Evolutionary conservation across 2,113 vertebrate species (phyloP), one percentile per base, ranked within the genome.

Genomic region (Ailurus styani): DNA sequence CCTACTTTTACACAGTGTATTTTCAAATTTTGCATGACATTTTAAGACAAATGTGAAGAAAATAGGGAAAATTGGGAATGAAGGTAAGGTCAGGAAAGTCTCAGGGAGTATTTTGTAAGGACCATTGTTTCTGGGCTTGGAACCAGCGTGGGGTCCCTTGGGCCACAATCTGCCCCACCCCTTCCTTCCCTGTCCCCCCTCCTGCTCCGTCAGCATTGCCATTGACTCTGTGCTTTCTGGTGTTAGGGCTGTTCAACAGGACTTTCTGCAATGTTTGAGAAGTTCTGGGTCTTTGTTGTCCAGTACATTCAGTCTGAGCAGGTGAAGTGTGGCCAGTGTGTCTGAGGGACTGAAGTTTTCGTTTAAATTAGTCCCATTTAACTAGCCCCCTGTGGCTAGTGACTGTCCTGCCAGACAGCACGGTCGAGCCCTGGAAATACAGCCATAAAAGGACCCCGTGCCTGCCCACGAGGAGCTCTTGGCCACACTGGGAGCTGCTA

Each of bases 111-210:
- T 15, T n/a, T 21, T 10, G 40, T 3, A 27, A 21, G 64, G 31
- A 17, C 45, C 2, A 0, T 34, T 47, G 20, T 31, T 64, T 92
- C 23, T 45, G 64, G 52, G 8, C 42, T 64, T 45, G 1, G 0
- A 40, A 37, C 18, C 25, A 13, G 6, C 2, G 2, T 42, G 0
- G 10, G 34, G n/a, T 25, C 40, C 11, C 1, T 1, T 15, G 3
- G 18, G 18, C 20, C 57, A 6, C 29, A 15, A 5, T 5, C 13
- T 1, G 15, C 13, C 20, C 21, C 7, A 62, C 23, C 5, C 14
- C 25, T 40, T 21, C 21, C 45, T 12, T 23, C 2, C 31, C 23
- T 29, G 27, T 15, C 29, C 42, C 21, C 21, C 54, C 5, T 81
- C 55, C 42, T 37, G 7, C 17, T 47, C n/a, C 6, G 45, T 23